Conservation (phyloP, 2,113 vertebrate species). For the Xerus inauris region DNA sequence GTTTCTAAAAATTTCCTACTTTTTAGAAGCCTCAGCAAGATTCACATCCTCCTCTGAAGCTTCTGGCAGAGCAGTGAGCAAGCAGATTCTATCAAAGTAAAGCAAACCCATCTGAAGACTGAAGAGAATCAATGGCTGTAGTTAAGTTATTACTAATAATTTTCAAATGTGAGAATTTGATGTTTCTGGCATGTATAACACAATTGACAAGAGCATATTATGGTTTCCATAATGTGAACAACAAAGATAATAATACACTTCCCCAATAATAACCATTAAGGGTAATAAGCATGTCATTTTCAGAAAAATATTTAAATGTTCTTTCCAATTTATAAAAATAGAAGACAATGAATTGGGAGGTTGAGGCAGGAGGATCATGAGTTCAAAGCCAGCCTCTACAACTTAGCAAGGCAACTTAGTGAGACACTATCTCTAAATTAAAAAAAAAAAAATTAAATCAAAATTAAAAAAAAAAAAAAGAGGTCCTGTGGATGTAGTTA, state of each 20-base stretch:
- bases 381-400: no score
- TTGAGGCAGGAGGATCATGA: no score
- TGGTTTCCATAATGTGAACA: not conserved
- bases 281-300: constrained; percentile 1
- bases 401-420: no score
- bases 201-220: not conserved
- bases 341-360: no score
- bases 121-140: not conserved
- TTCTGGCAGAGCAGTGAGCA: not conserved
- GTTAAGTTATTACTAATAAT: not conserved
- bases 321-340: not conserved
- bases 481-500: no score
- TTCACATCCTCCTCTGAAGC: not conserved
- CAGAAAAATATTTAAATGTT: constrained; percentile 7
- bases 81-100: not conserved
- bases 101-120: not conserved
- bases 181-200: not conserved
- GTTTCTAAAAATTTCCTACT: not conserved
- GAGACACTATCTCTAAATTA: no score
- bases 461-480: no score
- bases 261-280: not conserved
- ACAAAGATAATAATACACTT: not conserved
- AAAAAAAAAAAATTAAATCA: no score
- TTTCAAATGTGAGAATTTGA: constrained; percentile 5
- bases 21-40: not conserved